A percentile compares a stretch with the other conserved stretches of the same genome.
Evolutionary conservation across 1,140 invertebrate species (phyloP).

Genomic region (Episyrphus balteatus): DNA sequence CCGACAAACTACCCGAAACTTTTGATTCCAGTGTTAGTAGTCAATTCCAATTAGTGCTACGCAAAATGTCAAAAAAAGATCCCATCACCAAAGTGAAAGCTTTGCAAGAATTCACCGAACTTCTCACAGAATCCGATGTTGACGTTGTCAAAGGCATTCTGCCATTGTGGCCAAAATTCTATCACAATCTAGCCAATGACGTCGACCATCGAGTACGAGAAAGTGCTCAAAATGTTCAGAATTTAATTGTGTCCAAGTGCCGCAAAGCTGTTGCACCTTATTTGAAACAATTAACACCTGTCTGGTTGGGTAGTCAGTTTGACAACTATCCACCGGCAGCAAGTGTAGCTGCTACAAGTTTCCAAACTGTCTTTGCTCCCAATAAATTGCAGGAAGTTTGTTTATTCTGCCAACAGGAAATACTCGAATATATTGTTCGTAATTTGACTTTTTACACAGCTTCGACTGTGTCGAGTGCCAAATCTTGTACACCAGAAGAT

Average conservation of each 20-base stretch:
- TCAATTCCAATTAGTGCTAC: conserved; percentile 52
- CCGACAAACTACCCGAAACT: conserved; percentile 39
- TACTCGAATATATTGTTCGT: conserved; percentile 57
- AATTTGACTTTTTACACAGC: conserved; percentile 58
- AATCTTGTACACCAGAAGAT: conserved; percentile 48
- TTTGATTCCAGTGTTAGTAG: conserved; percentile 47
- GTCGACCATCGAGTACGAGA: conserved; percentile 70
- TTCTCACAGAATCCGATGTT: conserved; percentile 50
- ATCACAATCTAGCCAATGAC: conserved; percentile 60
- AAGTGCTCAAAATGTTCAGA: conserved; percentile 55
- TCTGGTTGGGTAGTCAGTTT: conserved; percentile 67
- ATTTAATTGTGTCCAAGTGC: conserved; percentile 51
- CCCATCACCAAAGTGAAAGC: conserved; percentile 76
- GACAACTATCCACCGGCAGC: conserved; percentile 73
- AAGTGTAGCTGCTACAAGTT: conserved; percentile 56
- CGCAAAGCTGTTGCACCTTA: conserved; percentile 64
- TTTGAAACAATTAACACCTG: conserved; percentile 60
- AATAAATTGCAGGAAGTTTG: conserved; percentile 61
- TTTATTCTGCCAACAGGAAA: conserved; percentile 63
- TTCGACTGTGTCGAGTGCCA: conserved; percentile 36
- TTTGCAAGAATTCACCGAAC: conserved; percentile 61
- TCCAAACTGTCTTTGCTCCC: conserved; percentile 57
- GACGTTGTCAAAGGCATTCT: conserved; percentile 53
- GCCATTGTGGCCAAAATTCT: conserved; percentile 68
- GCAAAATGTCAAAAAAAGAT: conserved; percentile 79